Percentiles rank a stretch among this genome's conserved stretches.
Conservation (phyloP, 2,113 vertebrate genomes). For the Halichoerus grypus region DNA sequence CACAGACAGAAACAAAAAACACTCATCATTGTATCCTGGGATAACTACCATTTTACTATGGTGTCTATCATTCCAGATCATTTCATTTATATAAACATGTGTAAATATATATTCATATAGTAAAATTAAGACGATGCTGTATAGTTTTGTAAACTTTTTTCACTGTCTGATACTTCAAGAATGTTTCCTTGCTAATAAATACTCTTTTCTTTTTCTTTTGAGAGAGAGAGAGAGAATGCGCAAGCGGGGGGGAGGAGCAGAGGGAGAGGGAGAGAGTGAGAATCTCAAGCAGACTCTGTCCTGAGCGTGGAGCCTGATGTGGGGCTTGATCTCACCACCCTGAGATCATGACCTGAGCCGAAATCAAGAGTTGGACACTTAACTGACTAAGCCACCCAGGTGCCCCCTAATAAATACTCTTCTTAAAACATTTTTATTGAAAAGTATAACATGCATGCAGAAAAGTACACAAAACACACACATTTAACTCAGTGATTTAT, state of each 20-base stretch:
- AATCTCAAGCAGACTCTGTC: not conserved
- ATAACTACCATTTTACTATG: not conserved
- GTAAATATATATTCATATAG: not conserved
- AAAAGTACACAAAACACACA: not conserved
- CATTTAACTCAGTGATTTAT: not conserved
- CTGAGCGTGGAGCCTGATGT: no score
- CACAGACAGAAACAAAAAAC: not conserved
- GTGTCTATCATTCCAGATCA: not conserved
- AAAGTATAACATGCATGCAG: not conserved
- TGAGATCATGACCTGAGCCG: no score
- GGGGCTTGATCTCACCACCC: no score
- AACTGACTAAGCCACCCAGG: no score
- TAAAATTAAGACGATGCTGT: not conserved
- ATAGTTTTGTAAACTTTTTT: not conserved
- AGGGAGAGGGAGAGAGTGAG: not conserved
- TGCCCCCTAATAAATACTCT: not conserved
- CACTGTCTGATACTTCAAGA: not conserved
- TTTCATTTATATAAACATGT: not conserved
- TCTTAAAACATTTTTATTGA: not conserved
- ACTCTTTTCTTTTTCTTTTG: not conserved
- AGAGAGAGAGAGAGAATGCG: not conserved
- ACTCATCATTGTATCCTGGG: not conserved
- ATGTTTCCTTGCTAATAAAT: constrained; percentile 20
- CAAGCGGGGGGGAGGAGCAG: not conserved
- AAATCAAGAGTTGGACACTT: no score